Percentiles rank a stretch among this genome's conserved stretches.
Conservation (phyloP, 2,888 invertebrate genomes). For the Thereva unica region DNA sequence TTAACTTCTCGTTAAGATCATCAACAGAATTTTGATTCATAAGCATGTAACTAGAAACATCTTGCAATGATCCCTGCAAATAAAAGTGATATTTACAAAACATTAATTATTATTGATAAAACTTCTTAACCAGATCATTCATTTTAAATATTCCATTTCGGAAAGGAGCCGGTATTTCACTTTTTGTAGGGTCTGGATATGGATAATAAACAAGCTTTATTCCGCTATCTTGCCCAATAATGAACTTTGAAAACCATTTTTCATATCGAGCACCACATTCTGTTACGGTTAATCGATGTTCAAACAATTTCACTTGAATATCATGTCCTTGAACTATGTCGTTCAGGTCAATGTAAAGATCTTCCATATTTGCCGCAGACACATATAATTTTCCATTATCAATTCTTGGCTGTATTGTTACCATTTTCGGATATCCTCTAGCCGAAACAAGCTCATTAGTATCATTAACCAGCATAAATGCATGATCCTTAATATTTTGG, state of each 20-base stretch:
- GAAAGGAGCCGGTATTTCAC: conserved; percentile 44
- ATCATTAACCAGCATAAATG: conserved; percentile 36
- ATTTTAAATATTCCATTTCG: conserved; percentile 46
- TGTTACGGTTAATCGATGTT: conserved; percentile 55
- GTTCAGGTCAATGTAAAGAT: conserved; percentile 54
- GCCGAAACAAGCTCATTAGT: conserved; percentile 21
- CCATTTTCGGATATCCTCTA: conserved; percentile 35
- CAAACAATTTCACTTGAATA: no score
- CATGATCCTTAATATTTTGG: conserved; percentile 23
- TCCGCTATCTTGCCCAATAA: conserved; percentile 58
- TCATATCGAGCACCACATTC: conserved; percentile 76
- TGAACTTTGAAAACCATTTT: conserved; percentile 69
- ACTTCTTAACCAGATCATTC: conserved; percentile 42
- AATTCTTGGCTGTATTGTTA: conserved; percentile 29
- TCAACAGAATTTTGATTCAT: conserved; percentile 69
- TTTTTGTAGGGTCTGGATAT: conserved; percentile 53
- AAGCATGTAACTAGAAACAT: conserved; percentile 70
- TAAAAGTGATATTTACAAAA: background rate
- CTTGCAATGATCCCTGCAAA: conserved; percentile 65
- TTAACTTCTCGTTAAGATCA: conserved; percentile 67
- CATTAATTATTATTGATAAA: background rate
- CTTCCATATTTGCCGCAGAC: conserved; percentile 63
- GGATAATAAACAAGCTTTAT: conserved; percentile 67
- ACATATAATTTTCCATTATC: conserved; percentile 61
- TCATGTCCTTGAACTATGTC: no score